These are phyloP conservation scores for Pterois miles DNA, from an alignment of 2,797 vertebrate genomes.

Conservation along the genomic window DNA sequence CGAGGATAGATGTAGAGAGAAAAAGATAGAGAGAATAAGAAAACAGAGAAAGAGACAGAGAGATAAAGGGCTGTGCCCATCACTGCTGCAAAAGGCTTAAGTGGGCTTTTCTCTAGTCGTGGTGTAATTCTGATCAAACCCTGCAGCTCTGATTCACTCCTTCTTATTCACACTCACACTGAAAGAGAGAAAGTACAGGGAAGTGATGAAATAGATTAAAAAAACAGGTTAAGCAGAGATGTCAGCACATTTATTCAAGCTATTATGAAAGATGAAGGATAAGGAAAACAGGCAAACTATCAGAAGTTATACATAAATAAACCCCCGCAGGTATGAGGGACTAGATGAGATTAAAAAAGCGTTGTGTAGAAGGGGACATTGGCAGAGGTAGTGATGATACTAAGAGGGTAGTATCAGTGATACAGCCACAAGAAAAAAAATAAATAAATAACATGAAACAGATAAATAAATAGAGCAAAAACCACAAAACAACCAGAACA, in stretches of 20 bases:
- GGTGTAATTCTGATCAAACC: conserved; percentile 64
- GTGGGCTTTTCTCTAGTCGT: conserved; percentile 43
- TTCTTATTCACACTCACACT: conserved; percentile 31
- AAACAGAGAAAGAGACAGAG: conserved; percentile 26
- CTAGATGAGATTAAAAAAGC: background rate
- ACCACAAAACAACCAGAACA: background rate
- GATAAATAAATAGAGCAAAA: background rate
- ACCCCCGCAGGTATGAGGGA: background rate
- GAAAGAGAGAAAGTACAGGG: conserved; percentile 22
- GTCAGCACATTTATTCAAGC: conserved; percentile 33
- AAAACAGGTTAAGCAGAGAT: conserved; percentile 41
- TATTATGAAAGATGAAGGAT: conserved; percentile 28
- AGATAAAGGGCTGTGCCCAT: conserved; percentile 23
- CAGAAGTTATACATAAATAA: background rate
- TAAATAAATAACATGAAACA: background rate
- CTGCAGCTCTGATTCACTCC: conserved; percentile 16
- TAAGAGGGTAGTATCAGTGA: background rate
- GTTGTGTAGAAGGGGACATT: background rate
- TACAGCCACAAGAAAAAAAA: background rate
- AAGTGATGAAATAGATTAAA: conserved; percentile 56
- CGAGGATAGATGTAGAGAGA: conserved; percentile 35
- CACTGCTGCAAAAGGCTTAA: conserved; percentile 49
- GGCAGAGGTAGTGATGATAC: background rate
- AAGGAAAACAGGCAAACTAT: no score
- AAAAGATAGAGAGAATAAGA: conserved; percentile 20